Conservation (phyloP, 1,140 invertebrate genomes). For the Drosophila seguyi region DNA sequence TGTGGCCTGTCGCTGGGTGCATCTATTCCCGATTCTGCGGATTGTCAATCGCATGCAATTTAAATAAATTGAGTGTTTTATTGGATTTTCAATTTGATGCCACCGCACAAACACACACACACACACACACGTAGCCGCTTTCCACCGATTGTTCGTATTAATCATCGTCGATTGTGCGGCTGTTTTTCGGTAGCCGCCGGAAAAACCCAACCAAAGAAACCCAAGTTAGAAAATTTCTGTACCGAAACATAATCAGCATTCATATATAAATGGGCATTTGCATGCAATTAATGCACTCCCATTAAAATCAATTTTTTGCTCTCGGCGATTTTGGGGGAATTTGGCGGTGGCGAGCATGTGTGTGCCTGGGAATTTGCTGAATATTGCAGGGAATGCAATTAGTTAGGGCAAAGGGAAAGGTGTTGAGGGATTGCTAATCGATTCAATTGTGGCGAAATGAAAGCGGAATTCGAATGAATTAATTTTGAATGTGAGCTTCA, state of each 20-base stretch:
- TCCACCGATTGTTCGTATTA: constrained; percentile 27
- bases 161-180: constrained; percentile 39
- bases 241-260: constrained; percentile 28
- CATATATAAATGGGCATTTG: constrained; percentile 8
- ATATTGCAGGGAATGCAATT: constrained; percentile 28
- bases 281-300: constrained; percentile 61
- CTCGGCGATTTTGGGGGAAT: not conserved
- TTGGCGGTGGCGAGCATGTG: not conserved
- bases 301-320: constrained; percentile 65
- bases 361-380: constrained; percentile 15
- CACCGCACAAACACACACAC: constrained; percentile 9
- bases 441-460: constrained; percentile 35
- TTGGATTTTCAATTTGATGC: constrained; percentile 79
- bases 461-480: constrained; percentile 17
- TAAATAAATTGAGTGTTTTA: constrained; percentile 84
- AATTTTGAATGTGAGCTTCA: constrained; percentile 7
- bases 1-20: constrained; percentile 18
- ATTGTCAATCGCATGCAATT: constrained; percentile 83
- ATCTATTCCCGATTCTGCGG: constrained; percentile 41
- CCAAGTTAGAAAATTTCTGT: constrained; percentile 27
- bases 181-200: constrained; percentile 19
- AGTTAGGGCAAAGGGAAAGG: constrained; percentile 24
- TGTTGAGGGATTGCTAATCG: constrained; percentile 41
- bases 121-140: not conserved
- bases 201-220: constrained; percentile 15